A percentile compares a stretch with the other conserved stretches of the same genome.
These are phyloP conservation scores for Plebejus argus DNA, from an alignment of 2,888 invertebrate species.

Conservation along the genomic window DNA sequence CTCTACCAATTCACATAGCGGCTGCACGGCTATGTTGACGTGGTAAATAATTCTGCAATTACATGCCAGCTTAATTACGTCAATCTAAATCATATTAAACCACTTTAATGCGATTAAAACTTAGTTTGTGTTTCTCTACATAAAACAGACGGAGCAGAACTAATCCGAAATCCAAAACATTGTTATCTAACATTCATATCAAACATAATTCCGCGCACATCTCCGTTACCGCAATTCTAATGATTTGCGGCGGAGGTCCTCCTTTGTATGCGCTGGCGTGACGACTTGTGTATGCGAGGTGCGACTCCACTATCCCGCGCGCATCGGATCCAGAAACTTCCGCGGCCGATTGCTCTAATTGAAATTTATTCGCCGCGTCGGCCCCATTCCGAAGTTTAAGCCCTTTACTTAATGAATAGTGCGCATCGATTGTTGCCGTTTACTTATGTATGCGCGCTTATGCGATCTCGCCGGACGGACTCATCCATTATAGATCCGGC, in stretches of 20 bases:
- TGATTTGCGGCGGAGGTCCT: slow-evolving; percentile 74
- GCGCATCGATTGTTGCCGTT: slow-evolving; percentile 54
- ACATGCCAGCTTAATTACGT: neutral
- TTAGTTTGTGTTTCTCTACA: too few relatives aligned
- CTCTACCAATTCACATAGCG: neutral
- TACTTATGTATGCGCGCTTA: slow-evolving; percentile 69
- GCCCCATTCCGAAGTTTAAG: slow-evolving; percentile 53
- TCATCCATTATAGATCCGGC: slow-evolving; percentile 79
- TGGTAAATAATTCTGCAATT: neutral
- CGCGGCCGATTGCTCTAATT: slow-evolving; percentile 76
- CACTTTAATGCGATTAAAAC: neutral
- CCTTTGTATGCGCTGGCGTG: slow-evolving; percentile 68
- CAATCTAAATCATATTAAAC: neutral
- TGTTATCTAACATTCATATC: slow-evolving; percentile 65
- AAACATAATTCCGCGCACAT: slow-evolving; percentile 72
- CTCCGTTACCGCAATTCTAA: slow-evolving; percentile 75
- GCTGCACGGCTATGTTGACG: neutral
- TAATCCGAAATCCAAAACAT: slow-evolving; percentile 60
- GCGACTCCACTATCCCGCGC: slow-evolving; percentile 59
- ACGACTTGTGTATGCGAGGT: slow-evolving; percentile 63
- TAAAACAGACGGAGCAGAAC: slow-evolving; percentile 43
- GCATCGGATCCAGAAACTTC: slow-evolving; percentile 66
- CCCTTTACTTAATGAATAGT: slow-evolving; percentile 60
- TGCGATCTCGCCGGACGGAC: slow-evolving; percentile 69
- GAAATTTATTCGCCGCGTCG: slow-evolving; percentile 66